Conservation (phyloP, 2,113 vertebrate species). For the Tyrannus savana region DNA sequence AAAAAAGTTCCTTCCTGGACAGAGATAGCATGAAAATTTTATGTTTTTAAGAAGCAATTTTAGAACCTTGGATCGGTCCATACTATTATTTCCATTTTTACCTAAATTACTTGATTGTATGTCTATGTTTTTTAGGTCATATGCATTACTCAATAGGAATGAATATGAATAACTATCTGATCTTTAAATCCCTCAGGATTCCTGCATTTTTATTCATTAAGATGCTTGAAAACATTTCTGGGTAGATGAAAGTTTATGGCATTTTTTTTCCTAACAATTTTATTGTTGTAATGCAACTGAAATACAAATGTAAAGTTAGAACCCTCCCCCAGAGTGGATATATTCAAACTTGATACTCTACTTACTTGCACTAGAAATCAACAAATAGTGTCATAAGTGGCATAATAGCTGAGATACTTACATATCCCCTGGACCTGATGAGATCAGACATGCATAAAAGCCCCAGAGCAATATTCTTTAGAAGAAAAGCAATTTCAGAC, state of each 20-base stretch:
- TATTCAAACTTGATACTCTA: not conserved
- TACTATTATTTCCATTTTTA: not conserved
- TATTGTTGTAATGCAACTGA: not conserved
- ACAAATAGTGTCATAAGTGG: not conserved
- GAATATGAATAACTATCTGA: not conserved
- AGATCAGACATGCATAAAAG: slow-evolving; percentile 56
- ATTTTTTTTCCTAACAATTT: not conserved
- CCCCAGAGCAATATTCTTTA: slow-evolving; percentile 29
- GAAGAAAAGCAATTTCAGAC: slow-evolving; percentile 45
- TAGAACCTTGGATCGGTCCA: not conserved
- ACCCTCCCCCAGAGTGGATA: not conserved
- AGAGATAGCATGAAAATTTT: not conserved
- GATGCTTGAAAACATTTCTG: not conserved
- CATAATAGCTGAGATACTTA: not conserved
- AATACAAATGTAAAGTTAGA: not conserved
- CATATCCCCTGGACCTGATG: slow-evolving; percentile 14
- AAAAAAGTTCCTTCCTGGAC: not conserved
- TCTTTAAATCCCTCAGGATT: not conserved
- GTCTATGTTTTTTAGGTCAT: not conserved
- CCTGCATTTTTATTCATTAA: not conserved
- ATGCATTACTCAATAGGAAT: not conserved
- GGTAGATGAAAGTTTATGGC: not conserved
- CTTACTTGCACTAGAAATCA: slow-evolving; percentile 36
- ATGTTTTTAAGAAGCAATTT: not conserved
- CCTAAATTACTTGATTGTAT: not conserved